A percentile compares a stretch with the other conserved stretches of the same genome.
Conservation (phyloP, 2,888 invertebrate species). For the Lasioglossum marginatum region DNA sequence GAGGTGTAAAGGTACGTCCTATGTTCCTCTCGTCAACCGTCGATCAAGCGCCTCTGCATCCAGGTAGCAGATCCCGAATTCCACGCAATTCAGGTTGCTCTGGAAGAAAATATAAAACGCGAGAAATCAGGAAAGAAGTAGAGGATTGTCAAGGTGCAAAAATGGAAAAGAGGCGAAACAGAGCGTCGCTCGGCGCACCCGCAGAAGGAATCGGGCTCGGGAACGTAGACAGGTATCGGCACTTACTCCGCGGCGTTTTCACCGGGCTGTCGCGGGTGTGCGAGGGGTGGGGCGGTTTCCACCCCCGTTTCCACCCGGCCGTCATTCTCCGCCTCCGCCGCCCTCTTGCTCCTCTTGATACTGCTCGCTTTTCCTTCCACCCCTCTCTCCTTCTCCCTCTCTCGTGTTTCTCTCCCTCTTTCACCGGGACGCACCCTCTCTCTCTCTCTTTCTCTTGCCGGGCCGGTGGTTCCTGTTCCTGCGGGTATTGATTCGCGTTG, state of each 20-base stretch:
- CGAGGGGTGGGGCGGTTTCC: not conserved
- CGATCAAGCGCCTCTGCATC: not conserved
- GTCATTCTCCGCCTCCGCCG: constrained; percentile 59
- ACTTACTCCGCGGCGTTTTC: constrained; percentile 53
- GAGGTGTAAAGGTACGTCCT: not conserved
- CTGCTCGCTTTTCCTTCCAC: constrained; percentile 48
- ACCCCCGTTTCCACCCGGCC: constrained; percentile 51
- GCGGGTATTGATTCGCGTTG: constrained; percentile 85
- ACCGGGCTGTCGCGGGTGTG: constrained; percentile 21
- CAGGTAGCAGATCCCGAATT: not conserved
- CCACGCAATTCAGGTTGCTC: not conserved
- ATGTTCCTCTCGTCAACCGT: not conserved
- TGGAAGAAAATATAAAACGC: not conserved
- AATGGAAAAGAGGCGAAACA: not conserved
- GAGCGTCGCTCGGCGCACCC: constrained; percentile 20
- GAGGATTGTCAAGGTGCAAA: not conserved
- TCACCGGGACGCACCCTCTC: constrained; percentile 62
- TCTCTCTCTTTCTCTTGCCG: constrained; percentile 58
- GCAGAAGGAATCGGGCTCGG: constrained; percentile 54
- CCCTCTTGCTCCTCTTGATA: constrained; percentile 44
- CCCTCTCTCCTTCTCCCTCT: constrained; percentile 27
- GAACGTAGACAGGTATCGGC: constrained; percentile 62
- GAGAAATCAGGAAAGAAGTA: not conserved
- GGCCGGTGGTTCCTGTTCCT: constrained; percentile 84
- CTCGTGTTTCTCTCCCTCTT: constrained; percentile 19